Evolutionary conservation across 1,140 invertebrate species (phyloP).

Genomic region (Aphidius gifuensis): DNA sequence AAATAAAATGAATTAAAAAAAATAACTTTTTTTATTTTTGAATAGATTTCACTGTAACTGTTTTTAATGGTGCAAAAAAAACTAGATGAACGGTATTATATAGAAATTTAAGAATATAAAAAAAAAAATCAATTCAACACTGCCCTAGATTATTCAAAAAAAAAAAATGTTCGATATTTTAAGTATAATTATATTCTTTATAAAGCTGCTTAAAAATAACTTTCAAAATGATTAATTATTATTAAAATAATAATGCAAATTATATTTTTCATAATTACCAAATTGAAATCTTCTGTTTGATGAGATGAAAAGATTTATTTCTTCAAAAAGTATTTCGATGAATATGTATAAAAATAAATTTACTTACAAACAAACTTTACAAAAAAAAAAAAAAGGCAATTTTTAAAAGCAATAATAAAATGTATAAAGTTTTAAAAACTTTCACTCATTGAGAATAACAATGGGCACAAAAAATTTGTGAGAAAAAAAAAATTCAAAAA

Average conservation of each 20-base stretch:
- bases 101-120: constrained; percentile 5
- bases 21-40: neutral
- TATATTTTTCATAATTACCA: constrained; percentile 1
- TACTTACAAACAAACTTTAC: no score
- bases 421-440: neutral
- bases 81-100: neutral
- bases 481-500: no score
- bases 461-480: no score
- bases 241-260: constrained; percentile 1
- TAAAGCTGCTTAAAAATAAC: neutral
- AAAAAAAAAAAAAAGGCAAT: no score
- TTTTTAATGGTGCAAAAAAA: neutral
- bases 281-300: no score
- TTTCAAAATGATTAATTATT: constrained; percentile 6
- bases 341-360: no score
- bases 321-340: no score
- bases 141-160: neutral
- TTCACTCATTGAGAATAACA: constrained; percentile 13
- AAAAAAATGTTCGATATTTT: neutral
- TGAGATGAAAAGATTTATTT: no score
- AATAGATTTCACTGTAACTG: neutral
- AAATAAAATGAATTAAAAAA: neutral
- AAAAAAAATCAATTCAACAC: neutral
- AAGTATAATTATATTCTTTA: neutral
- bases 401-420: no score